Evolutionary conservation across 2,113 vertebrate species (phyloP).

Genomic region (Pogona vitticeps): DNA sequence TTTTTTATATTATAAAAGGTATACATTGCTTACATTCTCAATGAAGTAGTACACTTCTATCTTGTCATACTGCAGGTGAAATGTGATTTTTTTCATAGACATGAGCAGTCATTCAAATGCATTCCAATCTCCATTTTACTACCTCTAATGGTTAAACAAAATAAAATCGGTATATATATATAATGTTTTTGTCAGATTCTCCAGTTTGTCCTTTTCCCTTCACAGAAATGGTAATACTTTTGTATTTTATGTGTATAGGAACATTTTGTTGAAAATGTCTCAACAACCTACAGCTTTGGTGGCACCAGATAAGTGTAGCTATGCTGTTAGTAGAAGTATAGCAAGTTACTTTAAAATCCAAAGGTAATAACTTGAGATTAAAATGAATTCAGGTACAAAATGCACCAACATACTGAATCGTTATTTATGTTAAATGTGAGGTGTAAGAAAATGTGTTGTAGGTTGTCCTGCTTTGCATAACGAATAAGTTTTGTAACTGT

Average conservation of each 20-base stretch:
- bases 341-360: background rate
- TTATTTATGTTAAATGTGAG: background rate
- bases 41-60: background rate
- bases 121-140: background rate
- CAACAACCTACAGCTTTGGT: background rate
- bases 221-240: background rate
- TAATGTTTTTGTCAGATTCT: no score
- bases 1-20: no score
- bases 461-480: background rate
- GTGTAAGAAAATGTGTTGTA: background rate
- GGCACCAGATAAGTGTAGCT: slow-evolving; percentile 24
- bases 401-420: background rate
- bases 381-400: background rate
- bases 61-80: background rate
- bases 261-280: slow-evolving; percentile 30
- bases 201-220: background rate
- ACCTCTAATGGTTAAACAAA: background rate
- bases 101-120: background rate
- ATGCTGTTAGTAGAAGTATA: background rate
- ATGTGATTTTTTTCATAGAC: background rate
- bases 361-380: slow-evolving; percentile 2
- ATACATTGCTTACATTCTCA: background rate
- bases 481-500: background rate
- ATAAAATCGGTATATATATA: no score
- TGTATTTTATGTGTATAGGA: background rate